These are phyloP conservation scores for Glandiceps talaboti DNA, from an alignment of 53 echinoderm and acorn worm species.

Conservation along the genomic window DNA sequence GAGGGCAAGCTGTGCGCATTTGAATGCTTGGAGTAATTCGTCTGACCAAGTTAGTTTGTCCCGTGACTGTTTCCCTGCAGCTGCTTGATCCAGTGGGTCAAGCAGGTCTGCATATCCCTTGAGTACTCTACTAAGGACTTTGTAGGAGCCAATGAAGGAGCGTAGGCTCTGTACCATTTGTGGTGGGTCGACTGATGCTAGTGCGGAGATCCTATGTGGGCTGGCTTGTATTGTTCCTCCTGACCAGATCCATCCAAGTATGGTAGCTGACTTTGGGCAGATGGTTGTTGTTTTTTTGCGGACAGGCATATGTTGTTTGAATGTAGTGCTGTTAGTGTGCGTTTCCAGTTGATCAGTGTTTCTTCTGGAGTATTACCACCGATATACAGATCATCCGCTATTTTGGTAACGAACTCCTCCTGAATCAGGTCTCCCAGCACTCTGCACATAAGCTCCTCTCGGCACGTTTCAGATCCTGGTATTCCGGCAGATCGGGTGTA, in stretches of 20 bases:
- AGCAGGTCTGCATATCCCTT: not conserved
- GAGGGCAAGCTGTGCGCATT: not conserved
- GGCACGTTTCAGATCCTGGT: constrained; percentile 41
- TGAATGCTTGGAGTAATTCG: constrained; percentile 3
- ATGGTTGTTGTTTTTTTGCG: not conserved
- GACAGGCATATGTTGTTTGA: constrained; percentile 6
- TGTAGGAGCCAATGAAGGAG: constrained; percentile 2
- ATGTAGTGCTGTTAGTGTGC: not conserved
- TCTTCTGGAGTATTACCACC: not conserved
- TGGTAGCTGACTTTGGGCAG: not conserved
- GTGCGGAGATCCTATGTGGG: constrained; percentile 3
- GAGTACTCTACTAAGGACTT: constrained; percentile 7
- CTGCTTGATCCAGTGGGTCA: constrained; percentile 1
- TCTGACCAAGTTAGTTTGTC: constrained; percentile 19
- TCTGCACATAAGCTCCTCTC: constrained; percentile 38
- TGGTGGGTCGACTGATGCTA: constrained; percentile 4
- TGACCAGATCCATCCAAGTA: constrained; percentile 8
- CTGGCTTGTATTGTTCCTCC: not conserved
- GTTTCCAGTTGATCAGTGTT: not conserved
- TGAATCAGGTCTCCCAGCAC: constrained; percentile 20
- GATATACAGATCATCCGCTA: constrained; percentile 5
- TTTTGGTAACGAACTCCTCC: no score
- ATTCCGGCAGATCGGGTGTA: constrained; percentile 36
- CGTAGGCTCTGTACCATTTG: not conserved
- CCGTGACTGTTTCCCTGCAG: constrained; percentile 3